Conservation (phyloP, 92 coral and sea anemone species). For the Palythoa caribaeorum region DNA sequence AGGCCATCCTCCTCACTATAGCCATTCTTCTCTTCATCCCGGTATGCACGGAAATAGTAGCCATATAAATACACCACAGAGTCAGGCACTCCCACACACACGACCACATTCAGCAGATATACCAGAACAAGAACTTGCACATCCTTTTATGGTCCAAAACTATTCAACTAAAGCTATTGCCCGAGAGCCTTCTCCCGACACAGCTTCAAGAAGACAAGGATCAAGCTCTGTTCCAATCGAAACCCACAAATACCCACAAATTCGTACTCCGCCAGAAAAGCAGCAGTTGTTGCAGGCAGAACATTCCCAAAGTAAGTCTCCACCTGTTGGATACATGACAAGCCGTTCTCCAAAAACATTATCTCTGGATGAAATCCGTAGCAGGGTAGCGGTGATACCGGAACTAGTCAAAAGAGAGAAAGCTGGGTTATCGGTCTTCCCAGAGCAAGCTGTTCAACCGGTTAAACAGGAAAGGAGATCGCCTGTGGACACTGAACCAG, state of each 20-base stretch:
- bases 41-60: conserved; percentile 12
- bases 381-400: conserved; percentile 85
- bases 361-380: conserved; percentile 76
- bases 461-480: conserved; percentile 9
- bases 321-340: conserved; percentile 68
- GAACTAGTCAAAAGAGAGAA: conserved; percentile 57
- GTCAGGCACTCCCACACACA: conserved; percentile 42
- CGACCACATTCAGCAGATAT: conserved; percentile 73
- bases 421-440: conserved; percentile 47
- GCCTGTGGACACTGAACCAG: conserved; percentile 15
- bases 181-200: conserved; percentile 69
- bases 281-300: conserved; percentile 56
- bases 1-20: conserved; percentile 31
- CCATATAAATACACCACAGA: conserved; percentile 48
- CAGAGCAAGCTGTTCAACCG: conserved; percentile 56
- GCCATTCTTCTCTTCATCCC: conserved; percentile 47
- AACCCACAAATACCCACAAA: conserved; percentile 45
- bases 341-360: conserved; percentile 67
- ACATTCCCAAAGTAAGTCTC: conserved; percentile 58
- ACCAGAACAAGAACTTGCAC: conserved; percentile 81
- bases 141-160: conserved; percentile 74
- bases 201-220: conserved; percentile 57
- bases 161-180: conserved; percentile 53
- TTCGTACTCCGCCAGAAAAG: conserved; percentile 47
- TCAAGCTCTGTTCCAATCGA: conserved; percentile 66